Evolutionary conservation across 2,113 vertebrate species (phyloP).

Genomic region (Stigmatopora nigra): DNA sequence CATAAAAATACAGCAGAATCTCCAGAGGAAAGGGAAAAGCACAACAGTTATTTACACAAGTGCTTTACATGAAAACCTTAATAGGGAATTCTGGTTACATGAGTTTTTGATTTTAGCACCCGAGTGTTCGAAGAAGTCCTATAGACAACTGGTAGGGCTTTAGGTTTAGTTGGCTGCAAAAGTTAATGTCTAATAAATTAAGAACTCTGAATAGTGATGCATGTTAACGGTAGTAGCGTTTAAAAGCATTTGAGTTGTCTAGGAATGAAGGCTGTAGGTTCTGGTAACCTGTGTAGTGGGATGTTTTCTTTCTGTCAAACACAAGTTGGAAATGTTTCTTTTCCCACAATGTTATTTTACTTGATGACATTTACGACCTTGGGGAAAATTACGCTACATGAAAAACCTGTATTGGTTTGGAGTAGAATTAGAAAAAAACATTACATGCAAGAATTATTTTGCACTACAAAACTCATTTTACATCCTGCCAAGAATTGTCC

Average conservation of each 20-base stretch:
- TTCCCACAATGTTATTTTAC: conserved; percentile 26
- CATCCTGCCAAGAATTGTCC: conserved; percentile 35
- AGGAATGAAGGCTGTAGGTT: conserved; percentile 62
- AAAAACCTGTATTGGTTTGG: conserved; percentile 44
- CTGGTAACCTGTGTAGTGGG: conserved; percentile 49
- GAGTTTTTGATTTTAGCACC: conserved; percentile 53
- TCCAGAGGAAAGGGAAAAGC: conserved; percentile 61
- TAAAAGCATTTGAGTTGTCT: conserved; percentile 57
- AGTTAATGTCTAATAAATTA: conserved; percentile 47
- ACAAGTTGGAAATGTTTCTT: conserved; percentile 54
- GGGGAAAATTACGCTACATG: conserved; percentile 43
- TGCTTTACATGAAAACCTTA: conserved; percentile 65
- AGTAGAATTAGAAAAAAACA: conserved; percentile 31
- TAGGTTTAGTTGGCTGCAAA: conserved; percentile 55
- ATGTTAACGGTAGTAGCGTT: conserved; percentile 62
- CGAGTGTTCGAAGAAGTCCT: conserved; percentile 49
- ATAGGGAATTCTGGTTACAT: conserved; percentile 63
- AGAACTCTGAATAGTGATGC: conserved; percentile 60
- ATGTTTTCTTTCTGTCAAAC: conserved; percentile 43
- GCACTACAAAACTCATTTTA: conserved; percentile 51
- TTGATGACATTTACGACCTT: conserved; percentile 54
- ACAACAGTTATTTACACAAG: conserved; percentile 59
- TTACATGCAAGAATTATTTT: conserved; percentile 51
- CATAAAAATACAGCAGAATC: conserved; percentile 4
- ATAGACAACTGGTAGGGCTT: conserved; percentile 41